A percentile compares a stretch with the other conserved stretches of the same genome.
Evolutionary conservation across 2,113 vertebrate genomes (phyloP).

Genomic region (Nannospalax galili): DNA sequence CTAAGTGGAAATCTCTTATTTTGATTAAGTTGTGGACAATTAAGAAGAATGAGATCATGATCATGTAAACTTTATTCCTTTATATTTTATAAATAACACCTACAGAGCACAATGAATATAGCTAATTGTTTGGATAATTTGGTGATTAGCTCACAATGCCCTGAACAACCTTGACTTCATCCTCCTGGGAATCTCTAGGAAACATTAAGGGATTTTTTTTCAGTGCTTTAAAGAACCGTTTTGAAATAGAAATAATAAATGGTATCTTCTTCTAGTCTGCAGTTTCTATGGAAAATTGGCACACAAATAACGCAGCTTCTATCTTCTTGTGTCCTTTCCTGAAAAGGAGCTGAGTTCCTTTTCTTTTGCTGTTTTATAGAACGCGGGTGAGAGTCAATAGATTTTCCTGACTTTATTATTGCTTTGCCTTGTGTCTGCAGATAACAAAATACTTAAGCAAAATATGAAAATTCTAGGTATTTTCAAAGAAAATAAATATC

Average conservation of each 20-base stretch:
- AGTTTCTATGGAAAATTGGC: background rate
- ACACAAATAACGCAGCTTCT: background rate
- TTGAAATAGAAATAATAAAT: slow-evolving; percentile 23
- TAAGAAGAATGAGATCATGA: background rate
- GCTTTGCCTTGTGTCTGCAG: background rate
- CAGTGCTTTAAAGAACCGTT: background rate
- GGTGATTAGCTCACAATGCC: slow-evolving; percentile 27
- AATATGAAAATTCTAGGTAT: background rate
- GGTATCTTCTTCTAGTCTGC: background rate
- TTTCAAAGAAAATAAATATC: background rate
- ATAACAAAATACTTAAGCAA: background rate
- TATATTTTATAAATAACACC: background rate
- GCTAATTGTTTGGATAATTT: background rate
- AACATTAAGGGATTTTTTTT: slow-evolving; percentile 45
- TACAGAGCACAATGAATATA: background rate
- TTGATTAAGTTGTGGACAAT: background rate
- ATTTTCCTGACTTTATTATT: background rate
- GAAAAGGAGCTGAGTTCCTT: background rate
- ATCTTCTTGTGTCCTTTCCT: background rate
- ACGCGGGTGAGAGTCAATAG: slow-evolving; percentile 9
- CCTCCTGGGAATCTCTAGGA: slow-evolving; percentile 9
- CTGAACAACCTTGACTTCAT: slow-evolving; percentile 35
- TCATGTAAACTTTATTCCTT: background rate
- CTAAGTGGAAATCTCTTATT: background rate
- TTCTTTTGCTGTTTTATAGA: background rate